Evolutionary conservation across 2,888 invertebrate genomes (phyloP).

Genomic region (Nomada lathburiana): DNA sequence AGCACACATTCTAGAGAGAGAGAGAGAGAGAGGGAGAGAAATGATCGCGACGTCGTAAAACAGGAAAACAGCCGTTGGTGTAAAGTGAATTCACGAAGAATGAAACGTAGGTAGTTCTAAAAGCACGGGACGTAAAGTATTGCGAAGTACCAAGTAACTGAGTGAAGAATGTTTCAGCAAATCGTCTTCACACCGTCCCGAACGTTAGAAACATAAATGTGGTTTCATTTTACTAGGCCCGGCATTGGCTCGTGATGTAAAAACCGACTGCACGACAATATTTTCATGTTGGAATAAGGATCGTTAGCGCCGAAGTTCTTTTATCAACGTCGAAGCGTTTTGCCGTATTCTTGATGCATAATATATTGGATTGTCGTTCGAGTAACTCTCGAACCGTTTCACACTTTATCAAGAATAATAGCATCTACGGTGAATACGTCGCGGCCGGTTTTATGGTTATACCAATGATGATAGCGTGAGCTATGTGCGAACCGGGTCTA

Average conservation of each 20-base stretch:
- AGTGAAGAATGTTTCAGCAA: constrained; percentile 26
- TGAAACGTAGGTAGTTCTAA: constrained; percentile 15
- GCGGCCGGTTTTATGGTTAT: background rate
- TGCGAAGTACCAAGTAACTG: background rate
- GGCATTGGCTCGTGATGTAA: background rate
- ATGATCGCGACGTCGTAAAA: constrained; percentile 15
- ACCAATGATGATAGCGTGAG: too few species aligned
- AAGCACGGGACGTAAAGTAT: background rate
- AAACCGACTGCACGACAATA: constrained; percentile 3
- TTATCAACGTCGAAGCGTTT: background rate
- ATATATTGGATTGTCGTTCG: background rate
- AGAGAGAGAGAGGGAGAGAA: too few species aligned
- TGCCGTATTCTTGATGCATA: background rate
- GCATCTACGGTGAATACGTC: background rate
- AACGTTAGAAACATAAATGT: background rate
- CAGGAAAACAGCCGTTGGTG: background rate
- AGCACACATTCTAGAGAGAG: too few species aligned
- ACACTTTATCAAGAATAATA: background rate
- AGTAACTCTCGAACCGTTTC: background rate
- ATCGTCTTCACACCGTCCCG: background rate
- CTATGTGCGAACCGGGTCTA: too few species aligned
- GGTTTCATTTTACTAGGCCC: background rate
- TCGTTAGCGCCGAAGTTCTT: constrained; percentile 1
- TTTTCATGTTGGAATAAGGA: constrained; percentile 17
- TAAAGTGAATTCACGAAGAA: constrained; percentile 24